These are phyloP conservation scores for Anguilla megastoma DNA, from an alignment of 2,797 vertebrate species.

Conservation along the genomic window DNA sequence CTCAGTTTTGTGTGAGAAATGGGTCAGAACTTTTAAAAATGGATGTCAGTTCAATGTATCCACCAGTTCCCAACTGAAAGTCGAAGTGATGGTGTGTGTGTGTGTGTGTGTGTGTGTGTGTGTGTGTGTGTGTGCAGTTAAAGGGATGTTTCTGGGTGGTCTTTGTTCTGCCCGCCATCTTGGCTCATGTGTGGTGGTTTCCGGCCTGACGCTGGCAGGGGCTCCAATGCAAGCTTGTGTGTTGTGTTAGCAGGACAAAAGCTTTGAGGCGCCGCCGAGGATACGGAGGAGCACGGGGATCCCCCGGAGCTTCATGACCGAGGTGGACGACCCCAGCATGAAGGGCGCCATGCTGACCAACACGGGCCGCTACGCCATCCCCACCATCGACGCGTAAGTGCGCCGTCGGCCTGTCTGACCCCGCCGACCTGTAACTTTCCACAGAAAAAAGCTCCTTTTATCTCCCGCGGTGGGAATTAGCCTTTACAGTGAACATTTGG, in stretches of 20 bases:
- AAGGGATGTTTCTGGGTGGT: too few species aligned
- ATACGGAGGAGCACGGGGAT: slow-evolving; percentile 98
- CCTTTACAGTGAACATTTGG: too few species aligned
- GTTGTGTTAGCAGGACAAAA: slow-evolving; percentile 82
- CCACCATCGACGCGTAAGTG: slow-evolving; percentile 94
- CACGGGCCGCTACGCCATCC: slow-evolving; percentile 91
- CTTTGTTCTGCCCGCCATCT: not conserved
- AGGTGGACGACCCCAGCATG: slow-evolving; percentile 92
- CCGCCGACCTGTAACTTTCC: too few species aligned
- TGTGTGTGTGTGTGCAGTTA: too few species aligned
- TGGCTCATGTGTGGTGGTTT: not conserved
- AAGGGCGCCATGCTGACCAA: slow-evolving; percentile 98
- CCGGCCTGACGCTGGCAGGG: too few species aligned
- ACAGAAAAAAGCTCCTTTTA: too few species aligned
- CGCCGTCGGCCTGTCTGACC: accelerated
- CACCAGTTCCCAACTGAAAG: too few species aligned
- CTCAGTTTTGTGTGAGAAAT: not conserved
- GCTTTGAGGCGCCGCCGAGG: slow-evolving; percentile 81
- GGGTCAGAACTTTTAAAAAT: not conserved
- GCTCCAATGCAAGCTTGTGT: not conserved
- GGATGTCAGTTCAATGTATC: not conserved
- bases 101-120: too few species aligned
- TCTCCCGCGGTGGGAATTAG: too few species aligned
- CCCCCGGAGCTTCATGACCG: slow-evolving; percentile 95
- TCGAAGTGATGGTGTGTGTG: too few species aligned